phyloP scores from a whole-genome alignment of 2,888 invertebrate genomes.

The Lochmaea capreae region DNA sequence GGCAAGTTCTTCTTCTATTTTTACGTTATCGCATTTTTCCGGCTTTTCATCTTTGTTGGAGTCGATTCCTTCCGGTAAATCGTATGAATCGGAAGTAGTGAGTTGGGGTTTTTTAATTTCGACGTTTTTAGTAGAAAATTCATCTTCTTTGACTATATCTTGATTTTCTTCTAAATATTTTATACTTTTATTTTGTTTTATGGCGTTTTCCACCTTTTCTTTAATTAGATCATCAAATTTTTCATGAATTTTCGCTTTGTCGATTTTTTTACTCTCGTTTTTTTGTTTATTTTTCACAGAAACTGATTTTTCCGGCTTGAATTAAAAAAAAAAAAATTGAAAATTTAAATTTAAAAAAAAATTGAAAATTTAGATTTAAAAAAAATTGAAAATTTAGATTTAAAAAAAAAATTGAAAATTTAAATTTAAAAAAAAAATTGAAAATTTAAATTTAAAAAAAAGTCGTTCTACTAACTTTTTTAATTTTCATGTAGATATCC shows the following conservation, averaged over 20 bases:
- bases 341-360: too few species aligned
- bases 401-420: background rate
- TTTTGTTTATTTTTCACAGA: slow-evolving; percentile 1
- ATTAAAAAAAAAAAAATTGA: background rate
- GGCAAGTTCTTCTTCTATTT: background rate
- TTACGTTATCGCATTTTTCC: background rate
- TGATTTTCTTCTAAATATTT: background rate
- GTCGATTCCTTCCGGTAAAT: background rate
- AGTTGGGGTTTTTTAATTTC: background rate
- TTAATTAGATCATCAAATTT: background rate
- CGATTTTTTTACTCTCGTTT: background rate
- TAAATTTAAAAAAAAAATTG: background rate
- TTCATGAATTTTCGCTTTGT: background rate
- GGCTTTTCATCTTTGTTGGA: background rate
- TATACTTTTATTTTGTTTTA: slow-evolving; percentile 6
- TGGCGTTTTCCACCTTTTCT: background rate
- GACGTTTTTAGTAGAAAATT: background rate
- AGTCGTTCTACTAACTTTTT: slow-evolving; percentile 17
- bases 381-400: background rate
- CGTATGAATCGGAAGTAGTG: background rate
- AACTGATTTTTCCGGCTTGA: background rate
- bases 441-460: background rate
- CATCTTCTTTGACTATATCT: background rate
- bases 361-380: too few species aligned
- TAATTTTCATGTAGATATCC: slow-evolving; percentile 52